Evolutionary conservation across 2,888 invertebrate species (phyloP).

Genomic region (Zhengitettix transpicula): DNA sequence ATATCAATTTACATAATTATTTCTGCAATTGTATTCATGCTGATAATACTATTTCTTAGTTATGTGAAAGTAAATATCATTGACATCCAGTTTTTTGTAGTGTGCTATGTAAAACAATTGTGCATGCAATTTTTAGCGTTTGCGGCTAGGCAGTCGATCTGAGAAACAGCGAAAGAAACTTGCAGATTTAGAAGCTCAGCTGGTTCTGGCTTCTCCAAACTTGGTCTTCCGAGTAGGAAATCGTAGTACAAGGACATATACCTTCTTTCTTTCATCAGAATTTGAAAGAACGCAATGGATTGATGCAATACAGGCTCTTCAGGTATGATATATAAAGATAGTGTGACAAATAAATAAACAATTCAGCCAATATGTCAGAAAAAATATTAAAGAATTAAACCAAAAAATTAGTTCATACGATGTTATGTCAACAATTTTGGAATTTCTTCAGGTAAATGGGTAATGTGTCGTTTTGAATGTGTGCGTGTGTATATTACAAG

Average conservation of each 20-base stretch:
- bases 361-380: too few species aligned
- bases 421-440: too few species aligned
- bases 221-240: constrained; percentile 68
- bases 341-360: not conserved
- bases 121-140: constrained; percentile 18
- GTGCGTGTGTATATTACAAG: too few species aligned
- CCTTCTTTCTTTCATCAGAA: constrained; percentile 85
- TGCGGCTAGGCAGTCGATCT: constrained; percentile 18
- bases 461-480: too few species aligned
- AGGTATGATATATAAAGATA: constrained; percentile 27
- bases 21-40: too few species aligned
- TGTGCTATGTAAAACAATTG: not conserved
- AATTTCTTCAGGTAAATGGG: too few species aligned
- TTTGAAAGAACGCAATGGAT: constrained; percentile 90
- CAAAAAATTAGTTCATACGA: too few species aligned
- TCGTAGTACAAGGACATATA: constrained; percentile 45
- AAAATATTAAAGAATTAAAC: not conserved
- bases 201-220: constrained; percentile 81
- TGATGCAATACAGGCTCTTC: constrained; percentile 73
- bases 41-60: too few species aligned
- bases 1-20: too few species aligned
- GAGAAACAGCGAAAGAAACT: constrained; percentile 84
- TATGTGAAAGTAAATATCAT: not conserved
- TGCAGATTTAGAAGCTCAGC: constrained; percentile 74
- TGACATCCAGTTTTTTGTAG: not conserved